These are phyloP conservation scores for Parasteatoda lunata DNA, from an alignment of 2,888 invertebrate species.

Conservation along the genomic window DNA sequence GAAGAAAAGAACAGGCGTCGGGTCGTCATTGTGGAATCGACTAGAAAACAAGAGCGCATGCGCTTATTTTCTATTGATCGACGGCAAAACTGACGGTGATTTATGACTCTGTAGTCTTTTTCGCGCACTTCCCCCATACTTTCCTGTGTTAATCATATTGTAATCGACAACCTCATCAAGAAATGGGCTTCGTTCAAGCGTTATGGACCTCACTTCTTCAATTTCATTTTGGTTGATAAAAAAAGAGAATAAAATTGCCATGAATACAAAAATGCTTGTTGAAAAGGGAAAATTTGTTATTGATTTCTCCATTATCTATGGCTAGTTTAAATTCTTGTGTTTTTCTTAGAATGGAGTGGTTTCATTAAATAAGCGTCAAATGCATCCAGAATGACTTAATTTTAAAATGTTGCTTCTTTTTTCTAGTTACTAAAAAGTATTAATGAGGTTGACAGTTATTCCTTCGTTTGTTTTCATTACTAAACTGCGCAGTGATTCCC, in stretches of 20 bases:
- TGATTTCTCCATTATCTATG: not conserved
- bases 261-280: not conserved
- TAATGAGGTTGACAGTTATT: no score
- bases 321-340: no score
- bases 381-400: no score
- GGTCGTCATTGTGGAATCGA: slow-evolving; percentile 48
- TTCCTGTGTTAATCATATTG: slow-evolving; percentile 57
- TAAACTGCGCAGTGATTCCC: no score
- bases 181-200: slow-evolving; percentile 4
- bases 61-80: slow-evolving; percentile 46
- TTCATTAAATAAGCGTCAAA: no score
- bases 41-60: slow-evolving; percentile 20
- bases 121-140: not conserved
- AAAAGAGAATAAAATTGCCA: not conserved
- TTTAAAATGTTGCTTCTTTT: no score
- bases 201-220: not conserved
- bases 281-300: not conserved
- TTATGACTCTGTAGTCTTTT: slow-evolving; percentile 45
- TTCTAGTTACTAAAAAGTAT: no score
- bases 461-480: no score
- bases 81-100: slow-evolving; percentile 57
- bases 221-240: not conserved
- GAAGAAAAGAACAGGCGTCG: not conserved
- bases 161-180: slow-evolving; percentile 57
- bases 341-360: no score